Percentiles rank a stretch among this genome's conserved stretches.
These are phyloP conservation scores for Drosophila austrosaltans DNA, from an alignment of 2,888 invertebrate genomes.

Conservation along the genomic window DNA sequence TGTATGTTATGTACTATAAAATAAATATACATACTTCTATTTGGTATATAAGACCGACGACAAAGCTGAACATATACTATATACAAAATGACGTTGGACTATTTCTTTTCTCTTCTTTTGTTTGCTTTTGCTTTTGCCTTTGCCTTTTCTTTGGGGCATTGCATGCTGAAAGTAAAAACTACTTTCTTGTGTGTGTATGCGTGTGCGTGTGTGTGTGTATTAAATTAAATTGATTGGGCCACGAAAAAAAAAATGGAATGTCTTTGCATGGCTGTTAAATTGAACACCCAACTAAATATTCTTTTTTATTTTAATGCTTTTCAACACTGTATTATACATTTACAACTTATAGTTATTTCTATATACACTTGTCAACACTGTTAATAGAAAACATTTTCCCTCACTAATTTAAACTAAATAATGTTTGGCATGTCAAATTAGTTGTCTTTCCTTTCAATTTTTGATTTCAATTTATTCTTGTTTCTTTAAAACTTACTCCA, in stretches of 20 bases:
- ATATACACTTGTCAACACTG: background rate
- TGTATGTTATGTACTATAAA: background rate
- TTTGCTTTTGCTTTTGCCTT: slow-evolving; percentile 51
- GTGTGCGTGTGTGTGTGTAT: slow-evolving; percentile 27
- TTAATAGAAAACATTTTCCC: background rate
- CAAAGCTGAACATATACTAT: slow-evolving; percentile 27
- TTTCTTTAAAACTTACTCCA: background rate
- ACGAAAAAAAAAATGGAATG: background rate
- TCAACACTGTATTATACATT: slow-evolving; percentile 3
- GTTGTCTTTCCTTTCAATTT: background rate
- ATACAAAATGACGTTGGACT: slow-evolving; percentile 67
- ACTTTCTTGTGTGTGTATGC: slow-evolving; percentile 11
- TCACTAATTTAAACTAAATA: background rate
- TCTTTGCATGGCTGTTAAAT: slow-evolving; percentile 8
- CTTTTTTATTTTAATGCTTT: slow-evolving; percentile 1
- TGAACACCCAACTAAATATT: background rate
- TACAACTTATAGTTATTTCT: background rate
- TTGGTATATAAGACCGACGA: slow-evolving; percentile 2
- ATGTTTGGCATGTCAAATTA: slow-evolving; percentile 6
- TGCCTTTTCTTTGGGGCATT: slow-evolving; percentile 68
- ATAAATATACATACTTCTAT: slow-evolving; percentile 10
- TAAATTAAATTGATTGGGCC: slow-evolving; percentile 62
- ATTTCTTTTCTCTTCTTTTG: slow-evolving; percentile 41
- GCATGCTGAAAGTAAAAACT: slow-evolving; percentile 72
- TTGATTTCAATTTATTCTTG: background rate